Conservation (phyloP, 2,797 vertebrate species). For the Acanthornis magna region DNA sequence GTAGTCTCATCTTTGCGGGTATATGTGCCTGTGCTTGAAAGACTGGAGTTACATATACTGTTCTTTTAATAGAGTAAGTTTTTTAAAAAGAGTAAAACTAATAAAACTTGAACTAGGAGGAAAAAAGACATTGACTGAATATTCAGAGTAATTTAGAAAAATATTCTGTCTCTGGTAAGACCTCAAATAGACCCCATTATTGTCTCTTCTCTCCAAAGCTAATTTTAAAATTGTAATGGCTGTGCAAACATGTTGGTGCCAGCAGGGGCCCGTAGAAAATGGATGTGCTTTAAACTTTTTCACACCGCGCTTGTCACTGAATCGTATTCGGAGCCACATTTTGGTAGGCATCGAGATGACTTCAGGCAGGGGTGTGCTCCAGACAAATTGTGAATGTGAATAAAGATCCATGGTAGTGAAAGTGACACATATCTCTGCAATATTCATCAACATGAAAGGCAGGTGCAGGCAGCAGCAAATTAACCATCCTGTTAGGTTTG, state of each 20-base stretch:
- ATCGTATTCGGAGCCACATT: not conserved
- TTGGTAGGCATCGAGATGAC: not conserved
- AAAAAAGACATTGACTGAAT: not conserved
- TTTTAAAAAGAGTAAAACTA: not conserved
- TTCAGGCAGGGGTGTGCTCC: not conserved
- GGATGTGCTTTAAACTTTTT: not conserved
- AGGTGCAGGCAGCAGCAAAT: not conserved
- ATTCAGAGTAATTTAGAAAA: not conserved
- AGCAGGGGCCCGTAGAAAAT: rapidly evolving
- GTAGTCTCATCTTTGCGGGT: not conserved
- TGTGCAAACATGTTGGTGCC: not conserved
- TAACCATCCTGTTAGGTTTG: not conserved
- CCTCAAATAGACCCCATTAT: not conserved
- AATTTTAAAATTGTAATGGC: not conserved
- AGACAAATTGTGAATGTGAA: not conserved
- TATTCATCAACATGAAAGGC: not conserved
- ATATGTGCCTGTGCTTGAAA: not conserved
- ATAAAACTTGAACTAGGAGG: not conserved
- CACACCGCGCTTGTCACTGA: not conserved
- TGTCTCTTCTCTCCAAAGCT: not conserved
- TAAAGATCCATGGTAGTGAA: not conserved
- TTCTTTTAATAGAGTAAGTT: not conserved
- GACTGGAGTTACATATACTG: not conserved
- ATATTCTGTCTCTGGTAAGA: not conserved
- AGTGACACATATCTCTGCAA: not conserved